Evolutionary conservation across 92 coral and sea anemone species (phyloP).

Genomic region (Hydrozoanthus gracilis): DNA sequence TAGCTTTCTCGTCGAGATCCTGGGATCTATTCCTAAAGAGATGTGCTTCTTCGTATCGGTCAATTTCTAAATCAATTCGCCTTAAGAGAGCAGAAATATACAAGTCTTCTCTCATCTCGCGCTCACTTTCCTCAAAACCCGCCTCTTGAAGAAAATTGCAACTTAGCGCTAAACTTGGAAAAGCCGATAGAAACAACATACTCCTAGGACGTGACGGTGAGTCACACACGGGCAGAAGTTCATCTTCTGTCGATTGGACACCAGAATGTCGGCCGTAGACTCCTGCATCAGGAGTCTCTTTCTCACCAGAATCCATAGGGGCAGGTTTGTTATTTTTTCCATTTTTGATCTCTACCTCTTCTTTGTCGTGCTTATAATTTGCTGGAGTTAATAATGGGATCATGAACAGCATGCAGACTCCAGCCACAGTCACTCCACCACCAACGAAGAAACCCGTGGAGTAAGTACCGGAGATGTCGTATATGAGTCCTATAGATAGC

Average conservation of each 20-base stretch:
- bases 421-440: slow-evolving; percentile 29
- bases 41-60: slow-evolving; percentile 6
- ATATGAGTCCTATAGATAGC: slow-evolving; percentile 17
- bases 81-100: slow-evolving; percentile 27
- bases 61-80: slow-evolving; percentile 18
- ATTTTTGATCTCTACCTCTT: neutral
- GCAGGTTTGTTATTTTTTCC: neutral
- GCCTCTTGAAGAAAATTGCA: slow-evolving; percentile 1
- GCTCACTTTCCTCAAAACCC: neutral
- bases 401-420: slow-evolving; percentile 34
- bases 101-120: slow-evolving; percentile 24
- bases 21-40: slow-evolving; percentile 7
- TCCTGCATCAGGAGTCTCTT: neutral
- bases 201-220: slow-evolving; percentile 31
- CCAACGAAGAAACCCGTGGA: slow-evolving; percentile 36
- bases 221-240: neutral
- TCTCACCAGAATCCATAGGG: neutral
- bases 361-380: neutral
- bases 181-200: slow-evolving; percentile 4
- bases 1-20: neutral
- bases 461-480: slow-evolving; percentile 37
- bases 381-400: slow-evolving; percentile 24
- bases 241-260: neutral
- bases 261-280: neutral
- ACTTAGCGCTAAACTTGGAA: slow-evolving; percentile 28